These are phyloP conservation scores for Garrulus glandarius DNA, from an alignment of 2,797 vertebrate genomes.

Conservation along the genomic window DNA sequence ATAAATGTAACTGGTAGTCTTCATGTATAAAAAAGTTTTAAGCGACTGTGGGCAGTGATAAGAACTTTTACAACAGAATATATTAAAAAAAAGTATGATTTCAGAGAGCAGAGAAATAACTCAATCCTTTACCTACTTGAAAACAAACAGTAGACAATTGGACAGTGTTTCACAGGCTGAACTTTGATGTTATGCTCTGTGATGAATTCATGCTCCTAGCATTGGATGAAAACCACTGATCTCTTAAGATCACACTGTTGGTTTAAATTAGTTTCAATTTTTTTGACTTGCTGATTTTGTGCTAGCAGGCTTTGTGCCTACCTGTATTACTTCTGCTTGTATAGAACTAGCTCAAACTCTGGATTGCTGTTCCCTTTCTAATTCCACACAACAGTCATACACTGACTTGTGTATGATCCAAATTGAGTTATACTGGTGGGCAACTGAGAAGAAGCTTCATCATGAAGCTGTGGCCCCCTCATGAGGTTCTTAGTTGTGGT, in stretches of 20 bases:
- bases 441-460: neutral
- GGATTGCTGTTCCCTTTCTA: neutral
- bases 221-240: neutral
- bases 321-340: neutral
- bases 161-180: neutral
- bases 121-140: neutral
- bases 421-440: neutral
- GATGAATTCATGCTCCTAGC: neutral
- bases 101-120: neutral
- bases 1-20: neutral
- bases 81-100: neutral
- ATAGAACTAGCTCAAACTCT: neutral
- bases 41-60: neutral
- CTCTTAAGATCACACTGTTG: neutral
- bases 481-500: neutral
- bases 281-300: neutral
- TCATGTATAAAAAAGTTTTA: neutral
- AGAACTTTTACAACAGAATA: neutral
- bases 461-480: neutral
- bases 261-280: neutral
- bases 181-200: neutral
- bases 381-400: neutral
- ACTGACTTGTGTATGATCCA: rapidly evolving
- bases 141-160: neutral
- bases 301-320: neutral